A percentile compares a stretch with the other conserved stretches of the same genome.
These are phyloP conservation scores for Adoxophyes honmai DNA, from an alignment of 1,140 invertebrate species.

Conservation along the genomic window DNA sequence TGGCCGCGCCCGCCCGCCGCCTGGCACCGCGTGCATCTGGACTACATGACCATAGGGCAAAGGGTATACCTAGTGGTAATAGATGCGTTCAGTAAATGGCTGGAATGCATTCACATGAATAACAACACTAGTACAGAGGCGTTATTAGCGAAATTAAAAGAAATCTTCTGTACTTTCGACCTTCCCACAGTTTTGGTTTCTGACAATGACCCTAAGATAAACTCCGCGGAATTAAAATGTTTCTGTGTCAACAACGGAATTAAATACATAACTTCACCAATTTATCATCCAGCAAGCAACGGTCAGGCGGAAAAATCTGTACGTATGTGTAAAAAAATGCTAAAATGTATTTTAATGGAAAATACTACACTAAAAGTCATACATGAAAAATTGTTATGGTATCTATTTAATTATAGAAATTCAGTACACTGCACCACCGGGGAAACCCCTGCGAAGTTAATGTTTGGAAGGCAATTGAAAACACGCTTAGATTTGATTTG, in stretches of 20 bases:
- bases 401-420: conserved; percentile 32
- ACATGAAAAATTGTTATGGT: conserved; percentile 21
- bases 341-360: neutral
- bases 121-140: too few species aligned
- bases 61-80: too few species aligned
- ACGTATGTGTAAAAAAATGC: too few species aligned
- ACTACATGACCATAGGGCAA: neutral
- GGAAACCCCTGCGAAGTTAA: conserved; percentile 24
- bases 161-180: neutral
- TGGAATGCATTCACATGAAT: too few species aligned
- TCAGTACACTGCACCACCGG: conserved; percentile 29
- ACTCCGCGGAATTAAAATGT: too few species aligned
- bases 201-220: conserved; percentile 12
- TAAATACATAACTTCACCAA: conserved; percentile 8
- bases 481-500: conserved; percentile 15
- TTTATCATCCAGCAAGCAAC: too few species aligned
- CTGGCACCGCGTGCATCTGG: neutral
- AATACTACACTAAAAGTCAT: too few species aligned
- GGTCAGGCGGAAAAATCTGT: too few species aligned
- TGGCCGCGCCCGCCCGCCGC: conserved; percentile 9
- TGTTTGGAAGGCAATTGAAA: conserved; percentile 24
- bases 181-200: neutral
- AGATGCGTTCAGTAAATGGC: too few species aligned
- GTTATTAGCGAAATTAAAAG: too few species aligned
- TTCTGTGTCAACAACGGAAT: conserved; percentile 3